phyloP scores from a whole-genome alignment of 1,140 invertebrate genomes.

The Elymnias hypermnestra region DNA sequence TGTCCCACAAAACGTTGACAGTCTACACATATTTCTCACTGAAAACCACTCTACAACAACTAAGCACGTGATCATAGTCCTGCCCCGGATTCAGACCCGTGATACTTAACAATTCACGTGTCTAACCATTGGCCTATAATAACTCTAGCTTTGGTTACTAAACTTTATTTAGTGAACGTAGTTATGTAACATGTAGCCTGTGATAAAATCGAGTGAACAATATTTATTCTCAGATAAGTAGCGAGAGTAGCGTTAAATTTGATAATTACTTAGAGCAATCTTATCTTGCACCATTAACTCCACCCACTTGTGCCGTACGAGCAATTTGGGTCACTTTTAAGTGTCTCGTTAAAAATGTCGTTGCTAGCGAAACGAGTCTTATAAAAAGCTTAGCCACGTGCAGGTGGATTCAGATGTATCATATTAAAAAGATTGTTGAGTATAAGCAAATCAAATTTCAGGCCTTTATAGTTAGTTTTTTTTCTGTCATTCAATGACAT shows the following conservation, averaged over 20 bases:
- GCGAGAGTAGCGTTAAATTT: conserved; percentile 58
- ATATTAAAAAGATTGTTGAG: no score
- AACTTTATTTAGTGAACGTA: conserved; percentile 21
- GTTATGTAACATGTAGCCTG: conserved; percentile 50
- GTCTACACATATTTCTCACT: no score
- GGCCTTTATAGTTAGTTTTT: no score
- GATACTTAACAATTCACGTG: no score
- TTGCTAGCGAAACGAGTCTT: conserved; percentile 3
- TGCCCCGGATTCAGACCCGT: no score
- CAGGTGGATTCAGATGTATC: no score
- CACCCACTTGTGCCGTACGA: conserved; percentile 38
- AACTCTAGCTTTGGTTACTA: conserved; percentile 28
- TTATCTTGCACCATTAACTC: conserved; percentile 56
- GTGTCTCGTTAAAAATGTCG: conserved; percentile 24
- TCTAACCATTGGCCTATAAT: no score
- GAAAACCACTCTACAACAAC: no score
- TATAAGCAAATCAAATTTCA: no score
- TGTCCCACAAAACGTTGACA: no score
- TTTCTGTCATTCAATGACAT: no score
- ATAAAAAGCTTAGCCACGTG: neutral
- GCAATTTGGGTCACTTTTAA: conserved; percentile 39
- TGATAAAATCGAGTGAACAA: conserved; percentile 49
- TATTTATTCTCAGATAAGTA: conserved; percentile 64
- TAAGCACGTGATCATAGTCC: no score
- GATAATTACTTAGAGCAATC: conserved; percentile 61